phyloP scores from a whole-genome alignment of 2,113 vertebrate genomes.

The Rhinolophus sinicus region DNA sequence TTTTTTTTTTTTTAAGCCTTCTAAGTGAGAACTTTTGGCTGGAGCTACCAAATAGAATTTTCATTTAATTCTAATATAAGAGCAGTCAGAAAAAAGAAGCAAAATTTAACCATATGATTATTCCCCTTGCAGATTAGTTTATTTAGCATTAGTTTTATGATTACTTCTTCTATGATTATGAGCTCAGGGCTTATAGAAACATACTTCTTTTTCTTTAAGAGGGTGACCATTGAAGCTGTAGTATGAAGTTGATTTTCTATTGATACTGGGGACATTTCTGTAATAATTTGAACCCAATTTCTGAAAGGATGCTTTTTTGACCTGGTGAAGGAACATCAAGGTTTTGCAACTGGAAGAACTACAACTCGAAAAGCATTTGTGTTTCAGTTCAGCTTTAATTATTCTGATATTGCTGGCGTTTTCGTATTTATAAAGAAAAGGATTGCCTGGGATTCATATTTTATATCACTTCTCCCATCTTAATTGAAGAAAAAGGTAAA shows the following conservation, averaged over 20 bases:
- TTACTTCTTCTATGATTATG: not conserved
- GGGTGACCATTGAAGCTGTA: not conserved
- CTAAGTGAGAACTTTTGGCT: not conserved
- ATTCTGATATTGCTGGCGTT: constrained; percentile 30
- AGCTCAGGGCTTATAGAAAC: not conserved
- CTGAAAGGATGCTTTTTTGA: not conserved
- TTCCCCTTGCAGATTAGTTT: not conserved
- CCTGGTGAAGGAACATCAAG: not conserved
- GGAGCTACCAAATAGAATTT: not conserved
- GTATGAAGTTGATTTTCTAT: not conserved
- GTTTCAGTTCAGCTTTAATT: constrained; percentile 40
- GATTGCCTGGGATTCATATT: not conserved
- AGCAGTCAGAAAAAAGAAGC: not conserved
- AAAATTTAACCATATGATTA: not conserved
- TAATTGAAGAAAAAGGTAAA: constrained; percentile 59
- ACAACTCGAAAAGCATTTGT: not conserved
- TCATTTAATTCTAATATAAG: constrained; percentile 45
- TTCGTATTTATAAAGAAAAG: constrained; percentile 68
- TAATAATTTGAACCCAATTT: not conserved
- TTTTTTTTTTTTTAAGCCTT: not conserved
- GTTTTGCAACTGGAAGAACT: not conserved
- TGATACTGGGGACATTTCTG: not conserved
- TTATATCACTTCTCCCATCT: constrained; percentile 45
- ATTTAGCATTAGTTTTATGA: not conserved
- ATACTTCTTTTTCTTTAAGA: constrained; percentile 2